Evolutionary conservation across 2,888 invertebrate species (phyloP), one percentile per base, ranked within the genome.

Genomic region (Pseudolycoriella hygida): DNA sequence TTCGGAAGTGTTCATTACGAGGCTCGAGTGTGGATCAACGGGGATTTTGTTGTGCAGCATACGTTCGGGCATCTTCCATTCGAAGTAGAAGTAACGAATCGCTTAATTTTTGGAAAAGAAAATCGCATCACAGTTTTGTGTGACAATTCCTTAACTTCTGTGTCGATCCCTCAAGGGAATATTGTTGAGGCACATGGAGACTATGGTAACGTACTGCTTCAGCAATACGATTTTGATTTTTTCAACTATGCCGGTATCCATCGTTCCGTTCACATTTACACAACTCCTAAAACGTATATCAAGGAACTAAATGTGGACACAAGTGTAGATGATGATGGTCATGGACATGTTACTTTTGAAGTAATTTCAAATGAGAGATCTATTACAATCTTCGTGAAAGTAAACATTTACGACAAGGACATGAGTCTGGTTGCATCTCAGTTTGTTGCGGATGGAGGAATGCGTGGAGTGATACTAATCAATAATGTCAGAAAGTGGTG

Each of bases 231-330:
- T 17, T 94, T 97, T 61, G 97, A 97, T 62, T 97, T 97, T 67
- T 96, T 92, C 69, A 96, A 97, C 65, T 97, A 96, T 62, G 97
- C 96, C 14, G 97, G 97, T 5, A 93, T 97, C 49, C 90, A 97
- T 60, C 77, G 97, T 44, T 77, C 90, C 6, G 94, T 97, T 20
- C 76, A 81, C 54, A 62, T 97, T 12, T 88, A 89, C 62, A 83
- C 90, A 2, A 92, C 89, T 2, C 93, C 94, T 1, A 69, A 69
- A 50, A 69, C 74, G 1, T 89, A 80, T 62, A 79, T 94, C 34
- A 80, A 87, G 57, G 93, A 94, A 58, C 78, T 96, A 47, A 77
- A 80, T 20, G 72, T 92, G 17, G 73, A 72, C 49, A 89, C 92
- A 0, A 74, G 75, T 48, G 65, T 79, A 31, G 68, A 73, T 42